These are phyloP conservation scores for Pyrrhia umbra DNA, from an alignment of 2,888 invertebrate species.

Conservation along the genomic window DNA sequence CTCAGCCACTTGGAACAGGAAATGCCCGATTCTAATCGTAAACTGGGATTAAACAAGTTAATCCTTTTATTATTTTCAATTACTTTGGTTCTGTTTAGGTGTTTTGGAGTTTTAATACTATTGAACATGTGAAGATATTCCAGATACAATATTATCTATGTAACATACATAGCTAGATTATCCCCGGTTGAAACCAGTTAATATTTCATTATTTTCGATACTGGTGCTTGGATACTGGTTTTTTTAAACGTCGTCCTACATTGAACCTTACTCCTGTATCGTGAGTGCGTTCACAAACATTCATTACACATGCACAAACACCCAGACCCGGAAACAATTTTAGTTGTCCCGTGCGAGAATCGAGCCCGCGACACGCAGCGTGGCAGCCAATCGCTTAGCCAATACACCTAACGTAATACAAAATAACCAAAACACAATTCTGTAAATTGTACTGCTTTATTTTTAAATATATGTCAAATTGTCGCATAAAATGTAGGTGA, in stretches of 20 bases:
- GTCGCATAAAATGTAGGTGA: constrained; percentile 80
- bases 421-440: too few species aligned
- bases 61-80: constrained; percentile 9
- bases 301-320: too few species aligned
- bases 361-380: too few species aligned
- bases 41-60: constrained; percentile 4
- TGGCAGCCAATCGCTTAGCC: too few species aligned
- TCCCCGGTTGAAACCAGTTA: constrained; percentile 42
- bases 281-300: too few species aligned
- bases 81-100: neutral
- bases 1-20: constrained; percentile 33
- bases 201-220: constrained; percentile 35
- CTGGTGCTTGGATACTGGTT: constrained; percentile 41
- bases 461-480: constrained; percentile 62
- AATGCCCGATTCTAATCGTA: constrained; percentile 36
- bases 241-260: too few species aligned
- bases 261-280: too few species aligned
- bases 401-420: too few species aligned
- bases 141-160: constrained; percentile 2
- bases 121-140: constrained; percentile 12
- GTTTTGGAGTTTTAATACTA: neutral
- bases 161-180: constrained; percentile 27
- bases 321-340: too few species aligned
- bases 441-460: constrained; percentile 53
- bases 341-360: too few species aligned